A percentile compares a stretch with the other conserved stretches of the same genome.
Conservation (phyloP, 2,888 invertebrate species). For the Drosophila bunnanda region DNA sequence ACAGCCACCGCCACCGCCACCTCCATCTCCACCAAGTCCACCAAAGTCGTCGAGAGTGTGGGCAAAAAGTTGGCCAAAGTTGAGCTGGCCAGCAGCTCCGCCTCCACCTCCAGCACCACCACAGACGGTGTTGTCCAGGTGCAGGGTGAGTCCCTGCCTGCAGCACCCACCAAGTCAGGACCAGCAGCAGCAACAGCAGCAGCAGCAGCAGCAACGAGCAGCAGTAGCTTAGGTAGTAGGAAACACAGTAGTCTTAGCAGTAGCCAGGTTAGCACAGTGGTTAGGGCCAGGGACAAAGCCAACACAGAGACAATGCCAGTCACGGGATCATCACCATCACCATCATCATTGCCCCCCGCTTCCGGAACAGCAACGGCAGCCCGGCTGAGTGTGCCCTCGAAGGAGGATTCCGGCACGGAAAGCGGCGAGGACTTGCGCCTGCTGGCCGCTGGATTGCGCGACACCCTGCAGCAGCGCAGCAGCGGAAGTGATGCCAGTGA, state of each 20-base stretch:
- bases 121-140: constrained; percentile 58
- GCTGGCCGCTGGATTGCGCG: constrained; percentile 85
- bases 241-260: constrained; percentile 61
- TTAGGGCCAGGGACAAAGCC: constrained; percentile 37
- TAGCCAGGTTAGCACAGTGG: constrained; percentile 58
- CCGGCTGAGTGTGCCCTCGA: constrained; percentile 83
- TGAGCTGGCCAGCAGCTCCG: constrained; percentile 50
- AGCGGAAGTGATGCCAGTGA: constrained; percentile 82
- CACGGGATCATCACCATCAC: constrained; percentile 5
- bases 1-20: constrained; percentile 4
- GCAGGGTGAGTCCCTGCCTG: constrained; percentile 91
- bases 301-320: constrained; percentile 35
- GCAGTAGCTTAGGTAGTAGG: constrained; percentile 63
- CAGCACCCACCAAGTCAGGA: constrained; percentile 61
- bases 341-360: background rate
- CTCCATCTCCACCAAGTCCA: constrained; percentile 8
- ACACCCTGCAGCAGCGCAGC: constrained; percentile 85
- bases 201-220: constrained; percentile 43
- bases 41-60: constrained; percentile 43
- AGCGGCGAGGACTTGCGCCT: constrained; percentile 89
- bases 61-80: constrained; percentile 65
- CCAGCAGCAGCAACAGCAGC: constrained; percentile 41
- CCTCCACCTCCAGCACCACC: constrained; percentile 35
- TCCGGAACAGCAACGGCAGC: constrained; percentile 6
- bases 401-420: constrained; percentile 89